phyloP scores from a whole-genome alignment of 2,113 vertebrate species.

The Hylia prasina region DNA sequence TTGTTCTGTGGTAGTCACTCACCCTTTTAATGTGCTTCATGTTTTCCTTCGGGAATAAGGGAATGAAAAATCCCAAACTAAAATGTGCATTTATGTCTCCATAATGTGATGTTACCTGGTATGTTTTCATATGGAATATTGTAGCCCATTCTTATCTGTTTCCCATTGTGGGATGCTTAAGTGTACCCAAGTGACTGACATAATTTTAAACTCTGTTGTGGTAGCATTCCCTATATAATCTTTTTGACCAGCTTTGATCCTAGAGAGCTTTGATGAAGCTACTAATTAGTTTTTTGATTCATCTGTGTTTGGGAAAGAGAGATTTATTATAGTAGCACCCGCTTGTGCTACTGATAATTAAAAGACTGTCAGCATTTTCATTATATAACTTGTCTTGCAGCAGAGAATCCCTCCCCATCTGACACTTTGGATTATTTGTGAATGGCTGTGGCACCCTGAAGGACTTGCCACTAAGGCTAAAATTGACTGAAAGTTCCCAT shows the following conservation, averaged over 20 bases:
- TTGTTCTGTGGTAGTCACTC: neutral
- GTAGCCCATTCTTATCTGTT: neutral
- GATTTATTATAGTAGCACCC: conserved; percentile 40
- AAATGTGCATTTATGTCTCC: neutral
- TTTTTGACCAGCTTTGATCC: conserved; percentile 55
- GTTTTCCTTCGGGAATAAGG: neutral
- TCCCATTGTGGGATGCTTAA: neutral
- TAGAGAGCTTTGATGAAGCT: conserved; percentile 48
- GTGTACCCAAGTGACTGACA: neutral
- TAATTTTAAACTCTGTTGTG: neutral
- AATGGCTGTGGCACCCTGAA: neutral
- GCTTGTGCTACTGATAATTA: neutral
- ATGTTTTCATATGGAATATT: neutral
- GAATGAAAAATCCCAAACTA: neutral
- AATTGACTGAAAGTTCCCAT: neutral
- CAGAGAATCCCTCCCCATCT: neutral
- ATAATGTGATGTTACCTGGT: neutral
- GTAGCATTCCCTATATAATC: neutral
- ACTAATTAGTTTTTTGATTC: conserved; percentile 58
- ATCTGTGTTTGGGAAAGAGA: conserved; percentile 39
- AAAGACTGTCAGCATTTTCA: conserved; percentile 32
- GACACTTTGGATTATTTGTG: neutral
- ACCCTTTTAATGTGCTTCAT: neutral
- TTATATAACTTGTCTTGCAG: neutral
- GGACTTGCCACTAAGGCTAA: neutral